phyloP scores from a whole-genome alignment of 1,140 invertebrate species.

The Eurosta solidaginis region DNA sequence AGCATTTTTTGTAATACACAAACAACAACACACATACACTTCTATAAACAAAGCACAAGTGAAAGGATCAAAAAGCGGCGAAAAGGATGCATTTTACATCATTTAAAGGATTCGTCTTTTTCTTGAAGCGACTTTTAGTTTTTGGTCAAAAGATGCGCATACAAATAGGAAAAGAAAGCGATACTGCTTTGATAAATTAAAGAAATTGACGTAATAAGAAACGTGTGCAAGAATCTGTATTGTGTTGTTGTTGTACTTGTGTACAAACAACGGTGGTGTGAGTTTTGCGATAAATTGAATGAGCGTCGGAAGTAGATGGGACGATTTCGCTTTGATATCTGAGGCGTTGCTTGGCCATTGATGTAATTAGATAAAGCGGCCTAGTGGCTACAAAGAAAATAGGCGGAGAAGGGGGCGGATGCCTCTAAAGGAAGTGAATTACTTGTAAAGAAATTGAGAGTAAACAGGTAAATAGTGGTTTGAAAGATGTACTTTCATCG shows the following conservation, averaged over 20 bases:
- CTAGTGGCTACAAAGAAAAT: background rate
- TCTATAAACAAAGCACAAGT: no score
- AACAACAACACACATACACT: background rate
- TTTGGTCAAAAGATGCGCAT: constrained; percentile 23
- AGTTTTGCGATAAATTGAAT: background rate
- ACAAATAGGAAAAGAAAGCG: background rate
- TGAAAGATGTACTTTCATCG: background rate
- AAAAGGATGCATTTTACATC: background rate
- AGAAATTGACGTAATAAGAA: constrained; percentile 29
- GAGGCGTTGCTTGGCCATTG: constrained; percentile 22
- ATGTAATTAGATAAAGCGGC: constrained; percentile 23
- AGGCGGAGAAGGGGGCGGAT: background rate
- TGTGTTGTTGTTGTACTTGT: no score
- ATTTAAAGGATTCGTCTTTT: background rate
- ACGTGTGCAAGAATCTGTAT: background rate
- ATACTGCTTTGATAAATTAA: background rate
- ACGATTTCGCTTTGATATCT: constrained; percentile 30
- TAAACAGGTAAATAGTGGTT: constrained; percentile 1
- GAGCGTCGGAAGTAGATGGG: constrained; percentile 6
- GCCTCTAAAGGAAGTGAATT: constrained; percentile 4
- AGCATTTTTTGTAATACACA: background rate
- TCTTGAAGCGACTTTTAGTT: background rate
- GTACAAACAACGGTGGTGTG: background rate
- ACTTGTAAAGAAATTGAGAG: background rate
- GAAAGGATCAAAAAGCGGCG: constrained; percentile 18